Conservation (phyloP, 2,888 invertebrate genomes). For the Ormyrus labotus region DNA sequence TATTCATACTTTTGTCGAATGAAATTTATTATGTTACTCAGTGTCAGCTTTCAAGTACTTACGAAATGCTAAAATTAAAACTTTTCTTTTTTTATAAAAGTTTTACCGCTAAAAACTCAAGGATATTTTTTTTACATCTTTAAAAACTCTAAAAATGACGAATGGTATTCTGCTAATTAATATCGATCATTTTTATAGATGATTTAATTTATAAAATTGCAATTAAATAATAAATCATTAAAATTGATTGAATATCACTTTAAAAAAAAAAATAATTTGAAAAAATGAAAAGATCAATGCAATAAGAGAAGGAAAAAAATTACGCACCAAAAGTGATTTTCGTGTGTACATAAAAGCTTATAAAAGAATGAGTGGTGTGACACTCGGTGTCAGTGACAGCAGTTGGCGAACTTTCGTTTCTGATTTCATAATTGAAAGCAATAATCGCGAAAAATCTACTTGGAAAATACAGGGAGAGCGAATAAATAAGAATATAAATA, state of each 20-base stretch:
- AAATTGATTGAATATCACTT: constrained; percentile 2
- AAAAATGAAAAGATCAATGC: constrained; percentile 11
- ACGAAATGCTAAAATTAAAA: constrained; percentile 21
- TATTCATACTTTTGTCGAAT: background rate
- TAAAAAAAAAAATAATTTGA: background rate
- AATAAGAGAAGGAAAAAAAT: constrained; percentile 27
- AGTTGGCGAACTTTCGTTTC: constrained; percentile 4
- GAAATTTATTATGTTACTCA: constrained; percentile 1
- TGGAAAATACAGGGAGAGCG: constrained; percentile 32
- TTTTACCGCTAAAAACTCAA: background rate
- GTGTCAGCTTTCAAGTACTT: constrained; percentile 34
- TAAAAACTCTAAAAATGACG: background rate
- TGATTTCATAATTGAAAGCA: constrained; percentile 45
- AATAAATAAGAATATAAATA: constrained; percentile 17
- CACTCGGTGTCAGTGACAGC: background rate
- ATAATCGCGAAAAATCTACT: background rate
- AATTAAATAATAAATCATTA: background rate
- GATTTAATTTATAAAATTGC: background rate
- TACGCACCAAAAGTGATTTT: constrained; percentile 47
- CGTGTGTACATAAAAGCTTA: background rate
- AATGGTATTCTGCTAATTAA: constrained; percentile 13
- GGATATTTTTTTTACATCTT: constrained; percentile 1
- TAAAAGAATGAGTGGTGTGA: background rate
- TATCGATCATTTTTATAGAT: background rate
- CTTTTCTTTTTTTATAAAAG: constrained; percentile 24